These are phyloP conservation scores for Melolontha melolontha DNA, from an alignment of 2,888 invertebrate species.

Conservation along the genomic window DNA sequence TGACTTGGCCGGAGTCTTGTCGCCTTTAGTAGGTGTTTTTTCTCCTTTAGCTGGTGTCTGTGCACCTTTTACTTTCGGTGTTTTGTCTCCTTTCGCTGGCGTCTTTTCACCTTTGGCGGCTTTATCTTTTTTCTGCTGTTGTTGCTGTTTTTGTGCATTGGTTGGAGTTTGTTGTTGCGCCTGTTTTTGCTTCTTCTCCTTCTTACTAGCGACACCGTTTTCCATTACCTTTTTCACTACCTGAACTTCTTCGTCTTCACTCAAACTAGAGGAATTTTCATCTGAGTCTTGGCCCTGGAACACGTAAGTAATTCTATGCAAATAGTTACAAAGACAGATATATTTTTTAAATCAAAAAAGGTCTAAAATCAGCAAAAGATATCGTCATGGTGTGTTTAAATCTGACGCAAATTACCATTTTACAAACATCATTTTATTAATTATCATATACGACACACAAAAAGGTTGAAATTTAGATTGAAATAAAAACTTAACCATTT, in stretches of 20 bases:
- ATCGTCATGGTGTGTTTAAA: background rate
- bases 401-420: conserved; percentile 32
- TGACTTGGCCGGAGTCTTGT: conserved; percentile 52
- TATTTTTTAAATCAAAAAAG: background rate
- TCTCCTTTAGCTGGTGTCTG: conserved; percentile 47
- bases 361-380: conserved; percentile 3
- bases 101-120: conserved; percentile 52
- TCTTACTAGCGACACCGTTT: conserved; percentile 56
- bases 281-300: conserved; percentile 9
- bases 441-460: too few relatives aligned
- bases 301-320: background rate
- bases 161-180: conserved; percentile 44
- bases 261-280: conserved; percentile 49
- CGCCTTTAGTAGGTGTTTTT: conserved; percentile 48
- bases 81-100: conserved; percentile 54
- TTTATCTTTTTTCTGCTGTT: conserved; percentile 48
- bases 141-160: conserved; percentile 48
- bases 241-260: conserved; percentile 53
- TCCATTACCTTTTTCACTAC: conserved; percentile 53
- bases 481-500: too few relatives aligned
- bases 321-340: background rate
- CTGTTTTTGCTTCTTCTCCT: conserved; percentile 50
- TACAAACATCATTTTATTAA: too few relatives aligned
- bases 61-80: conserved; percentile 21
- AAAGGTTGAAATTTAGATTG: too few relatives aligned